Percentiles rank a stretch among this genome's conserved stretches.
These are phyloP conservation scores for Anarrhichthys ocellatus DNA, from an alignment of 2,113 vertebrate genomes.

Conservation along the genomic window DNA sequence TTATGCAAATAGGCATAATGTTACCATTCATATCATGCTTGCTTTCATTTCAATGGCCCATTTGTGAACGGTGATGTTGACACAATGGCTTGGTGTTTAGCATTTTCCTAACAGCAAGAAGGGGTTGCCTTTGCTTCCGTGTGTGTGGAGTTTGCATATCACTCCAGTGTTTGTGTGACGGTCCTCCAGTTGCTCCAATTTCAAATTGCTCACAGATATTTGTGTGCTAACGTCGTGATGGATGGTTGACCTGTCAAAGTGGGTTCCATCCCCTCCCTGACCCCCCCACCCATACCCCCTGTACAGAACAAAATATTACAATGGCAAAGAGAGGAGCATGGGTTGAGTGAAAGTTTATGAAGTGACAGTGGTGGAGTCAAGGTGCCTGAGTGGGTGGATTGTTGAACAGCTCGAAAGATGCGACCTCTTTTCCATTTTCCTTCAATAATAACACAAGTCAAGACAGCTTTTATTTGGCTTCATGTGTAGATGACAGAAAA, in stretches of 20 bases:
- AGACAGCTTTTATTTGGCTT: conserved; percentile 51
- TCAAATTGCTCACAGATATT: conserved; percentile 15
- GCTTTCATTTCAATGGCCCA: conserved; percentile 5
- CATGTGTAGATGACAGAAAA: conserved; percentile 69
- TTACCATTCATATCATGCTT: background rate
- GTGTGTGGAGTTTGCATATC: background rate
- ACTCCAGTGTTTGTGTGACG: background rate
- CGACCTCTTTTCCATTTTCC: conserved; percentile 41
- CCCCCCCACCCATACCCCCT: background rate
- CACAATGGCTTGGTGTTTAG: background rate
- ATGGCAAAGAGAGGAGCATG: background rate
- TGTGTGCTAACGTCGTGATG: conserved; percentile 28
- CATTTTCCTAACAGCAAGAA: background rate
- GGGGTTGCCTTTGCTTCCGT: background rate
- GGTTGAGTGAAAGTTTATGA: conserved; percentile 10
- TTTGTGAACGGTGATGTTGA: conserved; percentile 9
- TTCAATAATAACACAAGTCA: conserved; percentile 54
- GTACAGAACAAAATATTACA: conserved; percentile 13
- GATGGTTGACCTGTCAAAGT: conserved; percentile 3
- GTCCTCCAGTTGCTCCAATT: conserved; percentile 11
- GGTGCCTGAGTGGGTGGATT: conserved; percentile 40
- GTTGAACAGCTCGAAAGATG: conserved; percentile 39
- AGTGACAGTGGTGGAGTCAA: conserved; percentile 35
- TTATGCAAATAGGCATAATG: conserved; percentile 21
- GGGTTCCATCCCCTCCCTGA: background rate